Evolutionary conservation across 2,113 vertebrate genomes (phyloP).

Genomic region (Beaufortia kweichowensis): DNA sequence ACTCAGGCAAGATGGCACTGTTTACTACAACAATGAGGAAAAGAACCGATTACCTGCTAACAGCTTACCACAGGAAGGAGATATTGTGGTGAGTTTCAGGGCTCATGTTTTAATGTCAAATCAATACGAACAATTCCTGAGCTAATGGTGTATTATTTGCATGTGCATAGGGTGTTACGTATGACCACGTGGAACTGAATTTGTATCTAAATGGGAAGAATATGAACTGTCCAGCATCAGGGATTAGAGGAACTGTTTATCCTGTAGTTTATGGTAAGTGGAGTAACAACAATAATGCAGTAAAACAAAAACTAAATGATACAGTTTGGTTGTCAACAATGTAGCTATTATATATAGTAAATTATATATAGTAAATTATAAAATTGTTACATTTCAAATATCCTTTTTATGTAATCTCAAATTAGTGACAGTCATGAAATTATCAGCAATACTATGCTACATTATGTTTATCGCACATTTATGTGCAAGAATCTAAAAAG

Average conservation of each 20-base stretch:
- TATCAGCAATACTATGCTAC: too few species aligned
- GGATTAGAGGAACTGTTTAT: constrained; percentile 96
- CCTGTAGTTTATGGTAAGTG: constrained; percentile 95
- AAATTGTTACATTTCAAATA: too few species aligned
- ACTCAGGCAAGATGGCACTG: constrained; percentile 91
- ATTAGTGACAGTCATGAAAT: too few species aligned
- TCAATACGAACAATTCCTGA: too few species aligned
- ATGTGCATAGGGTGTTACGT: constrained; percentile 87
- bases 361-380: too few species aligned
- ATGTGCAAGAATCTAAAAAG: too few species aligned
- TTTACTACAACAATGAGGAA: constrained; percentile 96
- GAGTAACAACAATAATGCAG: constrained; percentile 57
- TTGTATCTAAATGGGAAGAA: constrained; percentile 98
- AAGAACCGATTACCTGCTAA: constrained; percentile 95
- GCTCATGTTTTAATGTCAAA: background rate
- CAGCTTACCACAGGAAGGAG: constrained; percentile 94
- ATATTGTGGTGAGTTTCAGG: constrained; percentile 86
- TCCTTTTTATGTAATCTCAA: too few species aligned
- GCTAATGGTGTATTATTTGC: constrained; percentile 43
- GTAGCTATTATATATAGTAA: too few species aligned
- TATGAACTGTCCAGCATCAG: constrained; percentile 98
- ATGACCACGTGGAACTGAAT: constrained; percentile 98
- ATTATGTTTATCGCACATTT: too few species aligned
- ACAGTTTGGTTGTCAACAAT: background rate
- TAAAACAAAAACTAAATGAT: constrained; percentile 56